phyloP scores from a whole-genome alignment of 1,140 invertebrate genomes.

The Dendroctonus ponderosae region DNA sequence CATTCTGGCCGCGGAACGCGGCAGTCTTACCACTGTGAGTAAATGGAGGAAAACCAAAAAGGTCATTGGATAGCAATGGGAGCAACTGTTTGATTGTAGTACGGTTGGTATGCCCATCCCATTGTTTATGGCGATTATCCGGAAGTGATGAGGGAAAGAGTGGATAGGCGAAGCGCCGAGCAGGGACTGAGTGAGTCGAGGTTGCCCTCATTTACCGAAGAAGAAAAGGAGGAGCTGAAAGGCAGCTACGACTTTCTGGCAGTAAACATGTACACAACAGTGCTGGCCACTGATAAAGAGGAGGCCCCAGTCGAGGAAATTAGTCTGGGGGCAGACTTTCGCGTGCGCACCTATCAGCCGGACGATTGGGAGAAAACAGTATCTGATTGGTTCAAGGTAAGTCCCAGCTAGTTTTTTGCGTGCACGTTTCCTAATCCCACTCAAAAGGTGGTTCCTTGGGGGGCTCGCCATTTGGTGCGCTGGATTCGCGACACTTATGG shows the following conservation, averaged over 20 bases:
- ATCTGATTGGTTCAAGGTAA: slow-evolving; percentile 19
- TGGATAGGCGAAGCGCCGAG: slow-evolving; percentile 56
- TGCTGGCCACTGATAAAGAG: not conserved
- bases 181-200: slow-evolving; percentile 60
- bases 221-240: slow-evolving; percentile 58
- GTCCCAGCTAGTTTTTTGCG: not conserved
- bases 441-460: slow-evolving; percentile 55
- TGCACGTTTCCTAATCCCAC: not conserved
- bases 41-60: not conserved
- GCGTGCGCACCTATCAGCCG: slow-evolving; percentile 6
- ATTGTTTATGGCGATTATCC: slow-evolving; percentile 67
- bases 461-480: slow-evolving; percentile 59
- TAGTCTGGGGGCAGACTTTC: not conserved
- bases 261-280: slow-evolving; percentile 11
- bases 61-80: not conserved
- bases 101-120: slow-evolving; percentile 63
- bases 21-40: slow-evolving; percentile 2
- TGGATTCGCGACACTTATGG: slow-evolving; percentile 62
- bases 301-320: not conserved
- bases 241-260: slow-evolving; percentile 37
- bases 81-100: slow-evolving; percentile 48
- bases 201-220: slow-evolving; percentile 40
- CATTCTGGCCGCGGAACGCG: slow-evolving; percentile 8
- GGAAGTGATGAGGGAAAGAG: slow-evolving; percentile 57
- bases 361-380: slow-evolving; percentile 24